These are phyloP conservation scores for Chymomyza amoena DNA, from an alignment of 2,888 invertebrate species.

Conservation along the genomic window DNA sequence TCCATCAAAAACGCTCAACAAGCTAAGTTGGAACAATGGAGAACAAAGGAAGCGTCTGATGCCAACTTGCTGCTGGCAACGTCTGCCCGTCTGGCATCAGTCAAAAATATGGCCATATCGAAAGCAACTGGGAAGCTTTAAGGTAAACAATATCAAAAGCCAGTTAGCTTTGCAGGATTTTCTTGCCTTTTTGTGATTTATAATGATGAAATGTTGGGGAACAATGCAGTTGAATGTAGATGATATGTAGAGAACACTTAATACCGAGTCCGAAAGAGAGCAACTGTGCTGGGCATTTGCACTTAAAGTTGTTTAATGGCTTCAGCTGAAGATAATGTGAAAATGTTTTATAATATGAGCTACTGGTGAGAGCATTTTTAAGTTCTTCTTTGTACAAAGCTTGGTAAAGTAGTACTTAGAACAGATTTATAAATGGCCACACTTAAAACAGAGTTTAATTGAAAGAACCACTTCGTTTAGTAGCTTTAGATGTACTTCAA, in stretches of 20 bases:
- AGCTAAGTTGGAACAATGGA: conserved; percentile 3
- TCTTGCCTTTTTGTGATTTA: conserved; percentile 59
- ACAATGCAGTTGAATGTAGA: background rate
- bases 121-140: conserved; percentile 29
- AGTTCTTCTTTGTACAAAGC: background rate
- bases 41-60: conserved; percentile 6
- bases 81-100: conserved; percentile 19
- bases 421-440: background rate
- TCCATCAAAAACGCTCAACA: conserved; percentile 58
- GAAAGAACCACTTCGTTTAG: background rate
- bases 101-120: conserved; percentile 34
- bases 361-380: background rate
- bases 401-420: background rate
- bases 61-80: background rate
- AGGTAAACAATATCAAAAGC: conserved; percentile 59
- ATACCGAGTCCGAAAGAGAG: background rate
- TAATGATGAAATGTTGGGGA: conserved; percentile 47
- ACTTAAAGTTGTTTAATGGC: background rate
- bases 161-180: conserved; percentile 40
- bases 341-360: background rate
- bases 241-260: background rate
- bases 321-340: background rate
- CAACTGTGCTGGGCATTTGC: background rate
- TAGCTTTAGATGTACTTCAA: background rate
- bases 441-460: background rate